Conservation (phyloP, 2,113 vertebrate genomes). For the Antennarius striatus region DNA sequence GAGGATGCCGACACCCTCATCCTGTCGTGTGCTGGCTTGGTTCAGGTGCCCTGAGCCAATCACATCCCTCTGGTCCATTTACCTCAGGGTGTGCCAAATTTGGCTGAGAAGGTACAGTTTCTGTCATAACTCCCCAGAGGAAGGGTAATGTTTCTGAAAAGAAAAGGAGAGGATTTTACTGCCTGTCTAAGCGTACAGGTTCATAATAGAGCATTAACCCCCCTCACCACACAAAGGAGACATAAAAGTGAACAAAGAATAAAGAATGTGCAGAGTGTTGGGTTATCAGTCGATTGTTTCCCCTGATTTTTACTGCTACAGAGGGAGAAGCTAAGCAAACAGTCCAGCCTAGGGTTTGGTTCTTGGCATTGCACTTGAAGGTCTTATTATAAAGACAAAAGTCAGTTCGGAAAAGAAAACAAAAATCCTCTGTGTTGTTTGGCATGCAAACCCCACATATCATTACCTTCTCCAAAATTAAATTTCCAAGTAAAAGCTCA, state of each 20-base stretch:
- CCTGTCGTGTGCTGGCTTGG: constrained; percentile 92
- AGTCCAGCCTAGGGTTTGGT: constrained; percentile 42
- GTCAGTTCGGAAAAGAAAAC: constrained; percentile 40
- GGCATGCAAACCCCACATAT: constrained; percentile 29
- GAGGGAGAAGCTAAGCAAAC: constrained; percentile 61
- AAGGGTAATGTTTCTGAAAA: constrained; percentile 71
- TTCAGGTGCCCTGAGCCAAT: constrained; percentile 88
- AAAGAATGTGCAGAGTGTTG: constrained; percentile 46
- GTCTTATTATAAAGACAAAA: constrained; percentile 36
- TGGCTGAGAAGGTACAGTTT: constrained; percentile 55
- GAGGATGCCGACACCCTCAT: constrained; percentile 89
- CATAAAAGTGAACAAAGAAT: constrained; percentile 64
- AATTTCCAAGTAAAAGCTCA: constrained; percentile 39
- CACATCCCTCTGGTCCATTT: constrained; percentile 77
- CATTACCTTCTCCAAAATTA: constrained; percentile 41
- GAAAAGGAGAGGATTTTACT: constrained; percentile 51
- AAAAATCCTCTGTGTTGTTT: constrained; percentile 39
- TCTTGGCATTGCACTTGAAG: constrained; percentile 48
- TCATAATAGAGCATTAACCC: constrained; percentile 33
- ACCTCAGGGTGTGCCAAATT: constrained; percentile 76
- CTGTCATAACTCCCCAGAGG: constrained; percentile 52
- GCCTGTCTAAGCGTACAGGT: constrained; percentile 2
- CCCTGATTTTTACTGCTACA: constrained; percentile 59
- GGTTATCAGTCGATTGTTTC: constrained; percentile 66
- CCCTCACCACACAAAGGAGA: constrained; percentile 26